phyloP scores from a whole-genome alignment of 1,140 invertebrate genomes.

The Neocloeon triangulifer region DNA sequence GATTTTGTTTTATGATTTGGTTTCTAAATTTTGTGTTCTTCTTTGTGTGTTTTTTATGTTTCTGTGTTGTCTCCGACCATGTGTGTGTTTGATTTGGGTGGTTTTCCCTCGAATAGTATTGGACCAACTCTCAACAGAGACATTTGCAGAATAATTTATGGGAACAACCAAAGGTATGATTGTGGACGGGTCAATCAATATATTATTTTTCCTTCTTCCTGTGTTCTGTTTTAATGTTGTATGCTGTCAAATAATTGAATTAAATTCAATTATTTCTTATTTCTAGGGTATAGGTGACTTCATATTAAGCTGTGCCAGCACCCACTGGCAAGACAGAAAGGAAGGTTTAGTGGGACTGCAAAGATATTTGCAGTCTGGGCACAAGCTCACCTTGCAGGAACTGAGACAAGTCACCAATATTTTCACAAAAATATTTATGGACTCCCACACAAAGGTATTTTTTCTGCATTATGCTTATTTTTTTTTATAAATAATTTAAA shows the following conservation, averaged over 20 bases:
- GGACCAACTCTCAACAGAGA: conserved; percentile 56
- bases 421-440: conserved; percentile 90
- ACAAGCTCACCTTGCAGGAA: conserved; percentile 41
- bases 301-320: conserved; percentile 62
- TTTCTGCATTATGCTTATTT: neutral
- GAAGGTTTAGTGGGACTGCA: conserved; percentile 71
- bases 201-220: neutral
- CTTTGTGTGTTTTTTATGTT: conserved; percentile 13
- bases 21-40: conserved; percentile 5
- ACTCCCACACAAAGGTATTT: conserved; percentile 73
- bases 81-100: conserved; percentile 18
- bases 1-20: conserved; percentile 5
- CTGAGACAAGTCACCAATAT: conserved; percentile 67
- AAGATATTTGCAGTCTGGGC: conserved; percentile 44
- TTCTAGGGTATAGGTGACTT: conserved; percentile 68
- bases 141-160: no score
- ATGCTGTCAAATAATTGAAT: conserved; percentile 7
- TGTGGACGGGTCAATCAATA: neutral
- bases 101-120: no score
- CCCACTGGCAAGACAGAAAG: conserved; percentile 77
- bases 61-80: conserved; percentile 12
- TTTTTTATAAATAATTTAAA: no score
- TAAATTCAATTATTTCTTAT: conserved; percentile 2
- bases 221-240: conserved; percentile 1
- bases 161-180: conserved; percentile 31